Percentiles rank a stretch among this genome's conserved stretches.
Conservation (phyloP, 1,140 invertebrate genomes). For the Tetranychus cinnabarinus region DNA sequence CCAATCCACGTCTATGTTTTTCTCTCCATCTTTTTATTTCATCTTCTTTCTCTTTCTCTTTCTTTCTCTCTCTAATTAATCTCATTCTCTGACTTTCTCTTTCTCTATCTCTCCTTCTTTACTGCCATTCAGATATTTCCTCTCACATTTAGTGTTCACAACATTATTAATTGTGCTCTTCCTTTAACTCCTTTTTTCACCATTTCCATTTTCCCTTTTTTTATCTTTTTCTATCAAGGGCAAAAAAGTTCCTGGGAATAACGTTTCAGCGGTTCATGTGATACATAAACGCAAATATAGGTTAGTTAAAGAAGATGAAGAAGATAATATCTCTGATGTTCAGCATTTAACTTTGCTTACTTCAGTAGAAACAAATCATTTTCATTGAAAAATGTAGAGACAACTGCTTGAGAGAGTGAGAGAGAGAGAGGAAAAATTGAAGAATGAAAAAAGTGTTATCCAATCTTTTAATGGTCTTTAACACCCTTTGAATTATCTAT, state of each 20-base stretch:
- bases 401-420: too few species aligned
- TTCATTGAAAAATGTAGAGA: background rate
- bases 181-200: background rate
- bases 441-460: too few species aligned
- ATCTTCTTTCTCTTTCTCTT: too few species aligned
- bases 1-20: too few species aligned
- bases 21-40: too few species aligned
- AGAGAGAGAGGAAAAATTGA: too few species aligned
- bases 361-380: background rate
- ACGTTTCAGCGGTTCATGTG: slow-evolving; percentile 72
- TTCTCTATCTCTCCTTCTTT: too few species aligned
- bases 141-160: background rate
- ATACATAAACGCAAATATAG: slow-evolving; percentile 80
- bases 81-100: background rate
- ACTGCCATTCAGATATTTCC: too few species aligned
- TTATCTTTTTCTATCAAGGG: slow-evolving; percentile 18
- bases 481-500: slow-evolving; percentile 15
- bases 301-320: slow-evolving; percentile 8
- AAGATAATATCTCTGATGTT: too few species aligned
- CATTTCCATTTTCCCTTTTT: slow-evolving; percentile 6
- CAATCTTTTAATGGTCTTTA: too few species aligned
- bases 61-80: background rate
- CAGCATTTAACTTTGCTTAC: too few species aligned
- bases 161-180: background rate
- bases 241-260: slow-evolving; percentile 77